Conservation (phyloP, 2,797 vertebrate genomes). For the Pantherophis alleghaniensis region DNA sequence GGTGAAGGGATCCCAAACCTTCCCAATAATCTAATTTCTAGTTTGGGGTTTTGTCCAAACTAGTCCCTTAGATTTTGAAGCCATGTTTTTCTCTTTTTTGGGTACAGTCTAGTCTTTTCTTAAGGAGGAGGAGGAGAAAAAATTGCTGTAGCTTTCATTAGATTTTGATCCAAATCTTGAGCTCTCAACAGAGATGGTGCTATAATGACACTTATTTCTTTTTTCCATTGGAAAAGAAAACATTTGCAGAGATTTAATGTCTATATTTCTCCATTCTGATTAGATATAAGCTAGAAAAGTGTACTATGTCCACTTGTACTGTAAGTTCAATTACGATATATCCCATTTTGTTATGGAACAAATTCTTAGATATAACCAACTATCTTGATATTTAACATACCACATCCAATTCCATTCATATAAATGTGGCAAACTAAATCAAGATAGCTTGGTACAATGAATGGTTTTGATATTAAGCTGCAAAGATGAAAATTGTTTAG, state of each 20-base stretch:
- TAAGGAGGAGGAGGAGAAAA: not conserved
- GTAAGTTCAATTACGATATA: not conserved
- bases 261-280: not conserved
- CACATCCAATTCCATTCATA: not conserved
- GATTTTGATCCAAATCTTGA: not conserved
- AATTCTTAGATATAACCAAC: not conserved
- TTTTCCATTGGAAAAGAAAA: not conserved
- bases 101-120: not conserved
- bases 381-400: not conserved
- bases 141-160: not conserved
- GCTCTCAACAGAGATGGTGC: not conserved
- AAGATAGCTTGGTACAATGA: not conserved
- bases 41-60: not conserved
- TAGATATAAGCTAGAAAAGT: not conserved
- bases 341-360: not conserved
- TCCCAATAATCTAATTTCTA: not conserved
- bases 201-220: not conserved
- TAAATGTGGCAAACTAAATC: not conserved
- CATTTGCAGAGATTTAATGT: not conserved
- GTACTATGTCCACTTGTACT: not conserved
- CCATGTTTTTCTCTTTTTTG: not conserved
- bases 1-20: not conserved
- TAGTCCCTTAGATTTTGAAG: too few species aligned
- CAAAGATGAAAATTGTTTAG: not conserved
- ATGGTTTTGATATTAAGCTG: not conserved